Base-by-base conservation (phyloP, 2,888 invertebrate species). In the Mactromeris polynyma region DNA sequence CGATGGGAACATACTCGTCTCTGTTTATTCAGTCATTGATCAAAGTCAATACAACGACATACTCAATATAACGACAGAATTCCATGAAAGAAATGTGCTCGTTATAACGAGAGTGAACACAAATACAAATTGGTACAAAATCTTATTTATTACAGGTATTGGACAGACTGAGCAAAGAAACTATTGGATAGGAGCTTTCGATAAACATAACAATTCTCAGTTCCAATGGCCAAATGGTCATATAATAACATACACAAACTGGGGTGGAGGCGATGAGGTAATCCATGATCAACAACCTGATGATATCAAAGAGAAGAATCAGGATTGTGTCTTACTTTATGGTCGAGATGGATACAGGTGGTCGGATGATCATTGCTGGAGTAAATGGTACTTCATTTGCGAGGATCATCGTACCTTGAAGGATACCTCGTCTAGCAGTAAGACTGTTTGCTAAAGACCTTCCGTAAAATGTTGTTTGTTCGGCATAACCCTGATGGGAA, bases 211-310 rank as follows among this genome's bases (percentile, higher is more conserved):
- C 46, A 79, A 40, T 21, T 64, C 79, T 17, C 80, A 64, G n/a
- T 87, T 87, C 38, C 83, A 83, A 36, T 87, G 87, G 87, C 80
- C 83, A 0, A 83, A 83, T 40, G 87, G 87, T 31, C 64, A 79
- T 9, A 42, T 42, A 26, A 14, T 87, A 2, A 51, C n/a, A 19
- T 87, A 87, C 46, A 64, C 83, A 21, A 83, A 87, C 69, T 87
- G 87, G 87, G 87, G 87, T 42, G 69, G 80, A 1, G 83, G 83
- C 26, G 77, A 83, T 21, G 77, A 77, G 31, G 42, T 77, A 6
- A 46, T 69, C 11, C 42, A 0, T 42, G 46, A 77, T n/a, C 40
- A 51, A n/a, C 83, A 83, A 46, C 83, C 83, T 1, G 83, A 83
- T 69, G 83, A 42, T 77, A 19, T 26, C 2, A 82, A 33, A 0